Evolutionary conservation across 1,140 invertebrate species (phyloP).

Genomic region (Drosophila takahashii): DNA sequence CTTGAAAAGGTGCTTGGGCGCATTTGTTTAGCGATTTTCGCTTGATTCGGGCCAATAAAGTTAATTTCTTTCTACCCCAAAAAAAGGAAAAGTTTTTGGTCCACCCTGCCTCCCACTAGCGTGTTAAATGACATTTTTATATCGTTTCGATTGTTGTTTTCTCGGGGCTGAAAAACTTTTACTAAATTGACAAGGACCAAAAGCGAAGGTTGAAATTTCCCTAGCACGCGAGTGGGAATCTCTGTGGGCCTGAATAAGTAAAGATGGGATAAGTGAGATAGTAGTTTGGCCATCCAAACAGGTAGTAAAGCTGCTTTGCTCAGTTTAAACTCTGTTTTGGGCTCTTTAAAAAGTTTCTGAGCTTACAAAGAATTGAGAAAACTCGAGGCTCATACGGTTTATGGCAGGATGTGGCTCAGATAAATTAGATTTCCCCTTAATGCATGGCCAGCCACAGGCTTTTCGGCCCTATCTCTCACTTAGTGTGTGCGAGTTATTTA

Average conservation of each 20-base stretch:
- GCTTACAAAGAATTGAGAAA: conserved; percentile 4
- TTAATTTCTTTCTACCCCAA: conserved; percentile 64
- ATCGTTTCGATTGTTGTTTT: conserved; percentile 49
- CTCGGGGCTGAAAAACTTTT: conserved; percentile 29
- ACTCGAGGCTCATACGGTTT: conserved; percentile 4
- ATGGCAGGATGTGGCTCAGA: conserved; percentile 38
- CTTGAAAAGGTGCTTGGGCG: conserved; percentile 74
- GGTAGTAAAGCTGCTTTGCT: conserved; percentile 9
- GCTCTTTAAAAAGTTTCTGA: conserved; percentile 13
- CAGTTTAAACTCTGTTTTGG: too few species aligned
- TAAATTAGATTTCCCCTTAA: conserved; percentile 69
- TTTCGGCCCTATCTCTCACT: not conserved
- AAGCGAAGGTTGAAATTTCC: too few species aligned
- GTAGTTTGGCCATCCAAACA: conserved; percentile 24
- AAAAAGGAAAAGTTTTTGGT: conserved; percentile 44
- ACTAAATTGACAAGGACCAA: conserved; percentile 31
- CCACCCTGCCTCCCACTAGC: not conserved
- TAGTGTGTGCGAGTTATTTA: conserved; percentile 28
- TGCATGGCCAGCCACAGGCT: conserved; percentile 60
- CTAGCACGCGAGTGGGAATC: conserved; percentile 33
- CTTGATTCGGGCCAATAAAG: conserved; percentile 79
- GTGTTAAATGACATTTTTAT: conserved; percentile 79
- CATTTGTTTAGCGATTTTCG: conserved; percentile 82
- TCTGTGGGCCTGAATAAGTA: conserved; percentile 6
- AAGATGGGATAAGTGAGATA: conserved; percentile 49